Evolutionary conservation across 2,797 vertebrate species (phyloP), one percentile per base, ranked within the genome.

Genomic region (Chrosomus eos): DNA sequence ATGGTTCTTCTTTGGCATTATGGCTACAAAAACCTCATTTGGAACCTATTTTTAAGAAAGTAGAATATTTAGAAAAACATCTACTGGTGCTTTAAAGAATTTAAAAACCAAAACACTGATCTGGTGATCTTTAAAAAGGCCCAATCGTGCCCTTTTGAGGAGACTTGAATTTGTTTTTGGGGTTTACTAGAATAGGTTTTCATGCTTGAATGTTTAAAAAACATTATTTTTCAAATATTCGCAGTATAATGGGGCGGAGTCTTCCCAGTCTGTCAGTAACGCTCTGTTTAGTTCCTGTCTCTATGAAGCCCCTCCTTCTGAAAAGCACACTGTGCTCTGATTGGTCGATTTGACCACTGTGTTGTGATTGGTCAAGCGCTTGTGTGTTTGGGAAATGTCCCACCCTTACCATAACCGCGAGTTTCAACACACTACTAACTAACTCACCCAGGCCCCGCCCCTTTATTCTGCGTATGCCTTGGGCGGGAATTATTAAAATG

Each of bases 401-500:
- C 23, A 0, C 23, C 55, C 4, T 4, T 58, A 11, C 23, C 4
- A n/a, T 58, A n/a, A n/a, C 55, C 0, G 9, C 0, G 21, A 23
- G 21, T 58, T 58, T 58, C 9, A 58, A 58, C 4, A 4, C 23
- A n/a, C 9, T 10, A 4, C 21, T 58, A 58, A n/a, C 1, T 58
- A 58, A 58, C 55, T n/a, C 55, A n/a, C n/a, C 8, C 55, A 58
- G 55, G 23, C 55, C 23, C 7, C 21, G 1, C 9, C 8, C 55
- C 53, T 58, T 58, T 21, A 53, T 10, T 58, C 10, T 1, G 8
- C 53, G 1, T n/a, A n/a, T n/a, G 0, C 7, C 1, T 55, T 23
- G 7, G 53, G 8, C 0, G 19, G 19, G 3, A 10, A 55, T 55
- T 9, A 55, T 58, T 58, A n/a, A 58, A 58, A 10, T 58, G 3